Base-by-base conservation (phyloP, 2,888 invertebrate species). In the Protonemura montana region DNA sequence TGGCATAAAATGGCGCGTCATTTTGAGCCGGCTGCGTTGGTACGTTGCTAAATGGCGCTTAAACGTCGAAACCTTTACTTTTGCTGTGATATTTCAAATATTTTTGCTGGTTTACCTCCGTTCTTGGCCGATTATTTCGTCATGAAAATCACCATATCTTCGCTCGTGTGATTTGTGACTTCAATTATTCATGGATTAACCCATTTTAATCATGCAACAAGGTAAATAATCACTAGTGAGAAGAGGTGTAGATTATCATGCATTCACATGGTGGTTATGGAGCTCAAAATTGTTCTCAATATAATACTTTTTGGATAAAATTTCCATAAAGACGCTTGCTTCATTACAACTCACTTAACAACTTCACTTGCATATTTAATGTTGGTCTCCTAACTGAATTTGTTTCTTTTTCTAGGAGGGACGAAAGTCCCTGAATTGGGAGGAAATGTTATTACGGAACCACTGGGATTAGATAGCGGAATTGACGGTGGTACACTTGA, bases 381-480 rank as follows among this genome's bases (percentile, higher is more conserved):
- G 13, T 77, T 7, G 27, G 10, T 35, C 35, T 35, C 35, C 35
- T 35, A 28, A 78, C 7, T 28, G 0, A 28, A 0, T 82, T 80
- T 78, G 41, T 84, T 81, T 87, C 29, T 87, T 25, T 82, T 82
- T 30, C n/a, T 41, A 88, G 88, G 87, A 59, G 87, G 85, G 29
- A 85, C 86, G 27, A 86, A 87, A 41, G 76, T 87, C 59, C 85
- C 86, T 85, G 85, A 85, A 82, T 81, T 42, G 76, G 89, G 88
- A 86, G 89, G 89, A 7, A 89, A 90, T 84, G 89, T 91, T 42
- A 88, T 91, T 29, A 90, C 90, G 0, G 91, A 91, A 85, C 89
- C 90, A 0, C 82, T 90, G 85, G 89, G 89, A 59, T 88, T 90
- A 26, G 90, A 90, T 86, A 89, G 90, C 13, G 89, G 89, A 59